Percentiles rank a stretch among this genome's conserved stretches.
Conservation (phyloP, 1,140 invertebrate genomes). For the Drosophila melanica region DNA sequence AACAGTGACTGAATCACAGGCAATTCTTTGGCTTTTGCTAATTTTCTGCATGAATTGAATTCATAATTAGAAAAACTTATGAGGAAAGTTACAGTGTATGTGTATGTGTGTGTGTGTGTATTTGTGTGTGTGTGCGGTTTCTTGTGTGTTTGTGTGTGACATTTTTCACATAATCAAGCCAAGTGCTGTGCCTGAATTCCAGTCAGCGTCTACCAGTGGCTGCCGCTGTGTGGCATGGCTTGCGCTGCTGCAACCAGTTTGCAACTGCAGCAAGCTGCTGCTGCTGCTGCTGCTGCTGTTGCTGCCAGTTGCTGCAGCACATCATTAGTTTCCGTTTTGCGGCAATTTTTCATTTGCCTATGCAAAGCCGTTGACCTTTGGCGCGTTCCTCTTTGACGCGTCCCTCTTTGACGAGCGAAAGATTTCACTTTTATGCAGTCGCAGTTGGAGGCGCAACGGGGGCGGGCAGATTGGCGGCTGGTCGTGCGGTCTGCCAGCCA, state of each 20-base stretch:
- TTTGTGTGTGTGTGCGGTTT: slow-evolving; percentile 2
- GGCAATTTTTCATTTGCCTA: slow-evolving; percentile 83
- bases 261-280: slow-evolving; percentile 21
- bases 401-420: slow-evolving; percentile 33
- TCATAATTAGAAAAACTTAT: slow-evolving; percentile 66
- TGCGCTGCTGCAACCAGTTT: slow-evolving; percentile 33
- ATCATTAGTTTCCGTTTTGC: slow-evolving; percentile 84
- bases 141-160: slow-evolving; percentile 60
- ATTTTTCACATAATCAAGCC: slow-evolving; percentile 79
- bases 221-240: slow-evolving; percentile 45
- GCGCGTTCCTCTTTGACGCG: slow-evolving; percentile 27
- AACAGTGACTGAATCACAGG: slow-evolving; percentile 44
- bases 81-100: slow-evolving; percentile 13
- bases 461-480: no score
- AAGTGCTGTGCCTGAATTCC: slow-evolving; percentile 71
- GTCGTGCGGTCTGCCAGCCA: no score
- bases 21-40: slow-evolving; percentile 56
- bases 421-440: slow-evolving; percentile 69
- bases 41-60: slow-evolving; percentile 78
- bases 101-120: slow-evolving; percentile 1
- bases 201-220: slow-evolving; percentile 37
- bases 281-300: slow-evolving; percentile 11
- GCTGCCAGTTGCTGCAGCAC: slow-evolving; percentile 62
- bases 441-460: no score
- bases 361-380: slow-evolving; percentile 75